Conservation (phyloP, 2,888 invertebrate genomes). For the Ophion obscuratus region DNA sequence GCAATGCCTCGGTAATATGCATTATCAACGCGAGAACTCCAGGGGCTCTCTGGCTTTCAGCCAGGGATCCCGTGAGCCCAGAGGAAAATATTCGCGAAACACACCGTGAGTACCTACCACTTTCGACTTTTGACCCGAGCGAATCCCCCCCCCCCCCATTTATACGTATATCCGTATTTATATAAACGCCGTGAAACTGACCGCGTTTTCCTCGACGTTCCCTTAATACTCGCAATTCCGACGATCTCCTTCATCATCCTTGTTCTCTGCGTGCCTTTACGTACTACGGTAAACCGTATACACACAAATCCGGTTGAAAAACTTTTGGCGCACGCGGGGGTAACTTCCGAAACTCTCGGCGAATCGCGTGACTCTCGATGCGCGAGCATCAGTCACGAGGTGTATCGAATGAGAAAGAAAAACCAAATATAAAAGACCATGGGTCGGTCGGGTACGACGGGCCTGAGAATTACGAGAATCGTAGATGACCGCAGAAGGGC, state of each 20-base stretch:
- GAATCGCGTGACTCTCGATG: slow-evolving; percentile 17
- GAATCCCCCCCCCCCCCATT: neutral
- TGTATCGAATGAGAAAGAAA: slow-evolving; percentile 8
- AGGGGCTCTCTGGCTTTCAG: slow-evolving; percentile 64
- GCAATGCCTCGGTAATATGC: slow-evolving; percentile 69
- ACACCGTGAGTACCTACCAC: slow-evolving; percentile 53
- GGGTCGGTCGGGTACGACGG: neutral
- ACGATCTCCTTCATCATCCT: slow-evolving; percentile 1
- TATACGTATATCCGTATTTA: neutral
- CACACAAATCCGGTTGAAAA: neutral
- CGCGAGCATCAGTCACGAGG: neutral
- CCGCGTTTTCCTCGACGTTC: slow-evolving; percentile 1
- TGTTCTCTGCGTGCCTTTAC: neutral
- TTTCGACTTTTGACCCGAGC: slow-evolving; percentile 43
- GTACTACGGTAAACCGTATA: neutral
- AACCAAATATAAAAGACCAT: neutral
- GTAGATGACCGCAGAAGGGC: neutral
- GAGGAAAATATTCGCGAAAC: slow-evolving; percentile 71
- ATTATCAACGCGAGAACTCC: slow-evolving; percentile 72
- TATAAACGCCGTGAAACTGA: slow-evolving; percentile 15
- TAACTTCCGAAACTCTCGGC: slow-evolving; percentile 7
- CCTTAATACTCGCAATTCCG: neutral
- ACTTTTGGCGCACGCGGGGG: neutral
- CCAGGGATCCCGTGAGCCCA: slow-evolving; percentile 67
- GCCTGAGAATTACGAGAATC: slow-evolving; percentile 4